These are phyloP conservation scores for Macrosoma leucophasiata DNA, from an alignment of 2,888 invertebrate genomes.

Conservation along the genomic window DNA sequence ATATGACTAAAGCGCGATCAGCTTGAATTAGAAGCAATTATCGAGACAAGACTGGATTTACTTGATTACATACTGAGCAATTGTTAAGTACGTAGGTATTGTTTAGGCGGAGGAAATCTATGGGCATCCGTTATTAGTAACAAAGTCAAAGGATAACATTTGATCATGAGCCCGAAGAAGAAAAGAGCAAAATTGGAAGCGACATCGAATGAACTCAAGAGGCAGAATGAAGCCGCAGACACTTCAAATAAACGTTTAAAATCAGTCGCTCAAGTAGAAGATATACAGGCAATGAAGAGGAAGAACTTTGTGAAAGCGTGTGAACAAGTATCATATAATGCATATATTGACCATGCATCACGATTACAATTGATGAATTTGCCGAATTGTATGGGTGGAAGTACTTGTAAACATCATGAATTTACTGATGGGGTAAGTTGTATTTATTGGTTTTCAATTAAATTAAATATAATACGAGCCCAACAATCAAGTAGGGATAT, in stretches of 20 bases:
- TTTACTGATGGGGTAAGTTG: conserved; percentile 34
- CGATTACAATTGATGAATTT: conserved; percentile 44
- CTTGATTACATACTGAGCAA: too few species aligned
- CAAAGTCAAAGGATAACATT: too few species aligned
- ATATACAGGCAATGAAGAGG: conserved; percentile 37
- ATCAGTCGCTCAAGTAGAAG: conserved; percentile 25
- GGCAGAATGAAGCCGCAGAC: conserved; percentile 18
- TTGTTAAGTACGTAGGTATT: too few species aligned
- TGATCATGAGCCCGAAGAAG: conserved; percentile 43
- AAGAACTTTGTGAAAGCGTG: conserved; percentile 59
- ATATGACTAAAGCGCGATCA: too few species aligned
- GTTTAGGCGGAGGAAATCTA: too few species aligned
- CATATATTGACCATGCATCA: conserved; percentile 43
- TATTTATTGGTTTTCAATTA: too few species aligned
- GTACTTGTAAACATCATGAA: conserved; percentile 40
- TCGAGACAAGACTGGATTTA: too few species aligned
- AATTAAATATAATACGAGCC: too few species aligned
- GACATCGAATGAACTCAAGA: conserved; percentile 30
- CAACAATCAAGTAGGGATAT: too few species aligned
- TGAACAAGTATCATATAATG: conserved; percentile 47
- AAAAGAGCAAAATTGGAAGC: conserved; percentile 35
- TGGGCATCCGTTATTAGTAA: too few species aligned
- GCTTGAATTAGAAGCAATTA: too few species aligned
- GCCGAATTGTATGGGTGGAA: conserved; percentile 42
- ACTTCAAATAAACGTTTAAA: conserved; percentile 35